Base-by-base conservation (phyloP, 2,113 vertebrate species). In the Lampris megalopsis region DNA sequence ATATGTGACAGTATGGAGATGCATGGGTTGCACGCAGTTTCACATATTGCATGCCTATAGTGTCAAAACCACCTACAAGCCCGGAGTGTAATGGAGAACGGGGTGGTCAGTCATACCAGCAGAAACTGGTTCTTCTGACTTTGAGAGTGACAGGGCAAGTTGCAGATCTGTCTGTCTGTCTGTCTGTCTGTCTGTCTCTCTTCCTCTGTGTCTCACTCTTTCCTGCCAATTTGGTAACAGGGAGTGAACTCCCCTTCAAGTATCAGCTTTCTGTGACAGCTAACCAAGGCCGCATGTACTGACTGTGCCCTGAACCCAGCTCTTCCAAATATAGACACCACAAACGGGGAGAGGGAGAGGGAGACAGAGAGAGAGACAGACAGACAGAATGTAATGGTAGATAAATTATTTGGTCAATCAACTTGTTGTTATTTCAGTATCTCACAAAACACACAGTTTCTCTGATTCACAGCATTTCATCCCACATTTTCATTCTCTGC, bases 191-290 rank as follows among this genome's bases (percentile, higher is more conserved):
- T 53, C 50, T 53, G 10, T n/a, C 50, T 36, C 24, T 9, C 56
- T 3, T 35, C 1, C 43, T 45, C 43, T 45, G 24, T 38, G 9
- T 40, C 47, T 40, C 49, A 61, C 36, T 57, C 8, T 40, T 3
- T 47, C 43, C 60, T 56, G 5, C 7, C 11, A 9, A 7, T 24
- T 1, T 11, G 45, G 72, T 66, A 56, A 80, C 40, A 77, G 71
- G 59, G 9, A 48, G 71, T 68, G 50, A 64, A 77, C 75, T 74
- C 78, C 81, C 66, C 61, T 78, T 45, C 2, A 4, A 65, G 78
- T 82, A 89, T 91, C 88, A 77, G 37, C 52, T 92, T 91, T 91
- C 90, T 86, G 80, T 63, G 81, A 66, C 73, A 65, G 82, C 24
- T 63, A 89, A 87, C 74, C 71, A 73, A 86, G 78, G 87, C 76